Percentiles rank a stretch among this genome's conserved stretches.
phyloP scores from a whole-genome alignment of 2,888 invertebrate genomes.

The Nasonia oneida region DNA sequence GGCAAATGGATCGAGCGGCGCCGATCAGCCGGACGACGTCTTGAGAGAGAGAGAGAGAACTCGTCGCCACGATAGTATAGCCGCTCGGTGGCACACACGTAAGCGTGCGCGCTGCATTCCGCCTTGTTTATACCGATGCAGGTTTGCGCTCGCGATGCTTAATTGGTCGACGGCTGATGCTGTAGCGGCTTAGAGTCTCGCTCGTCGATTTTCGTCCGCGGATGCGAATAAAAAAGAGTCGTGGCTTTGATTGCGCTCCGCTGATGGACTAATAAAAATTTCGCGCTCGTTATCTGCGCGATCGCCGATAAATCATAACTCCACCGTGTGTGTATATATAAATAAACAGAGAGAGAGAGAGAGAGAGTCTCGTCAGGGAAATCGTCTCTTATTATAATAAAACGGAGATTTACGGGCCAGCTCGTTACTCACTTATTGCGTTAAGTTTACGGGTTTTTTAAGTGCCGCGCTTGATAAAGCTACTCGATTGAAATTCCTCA shows the following conservation, averaged over 20 bases:
- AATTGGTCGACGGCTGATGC: slow-evolving; percentile 39
- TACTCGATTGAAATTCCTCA: slow-evolving; percentile 63
- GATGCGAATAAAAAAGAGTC: neutral
- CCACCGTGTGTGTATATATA: neutral
- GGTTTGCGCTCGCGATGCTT: slow-evolving; percentile 43
- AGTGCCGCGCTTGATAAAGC: slow-evolving; percentile 52
- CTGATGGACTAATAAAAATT: neutral
- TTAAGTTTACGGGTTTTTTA: slow-evolving; percentile 57
- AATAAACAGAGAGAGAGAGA: neutral
- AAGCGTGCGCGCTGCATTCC: slow-evolving; percentile 51
- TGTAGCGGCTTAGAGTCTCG: neutral
- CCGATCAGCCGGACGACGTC: slow-evolving; percentile 60
- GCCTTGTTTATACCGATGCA: slow-evolving; percentile 55
- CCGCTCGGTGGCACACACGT: neutral
- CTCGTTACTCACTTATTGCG: slow-evolving; percentile 60
- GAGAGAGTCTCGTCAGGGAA: neutral
- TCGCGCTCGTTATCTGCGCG: neutral
- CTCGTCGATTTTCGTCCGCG: slow-evolving; percentile 21
- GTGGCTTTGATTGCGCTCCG: neutral
- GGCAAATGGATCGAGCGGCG: slow-evolving; percentile 62
- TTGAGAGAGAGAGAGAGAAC: slow-evolving; percentile 38
- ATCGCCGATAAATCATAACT: neutral
- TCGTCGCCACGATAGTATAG: slow-evolving; percentile 37
- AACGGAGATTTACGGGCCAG: slow-evolving; percentile 49
- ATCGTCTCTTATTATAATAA: slow-evolving; percentile 47